Base-by-base conservation (phyloP, 2,113 vertebrate species). In the Geococcyx californianus region DNA sequence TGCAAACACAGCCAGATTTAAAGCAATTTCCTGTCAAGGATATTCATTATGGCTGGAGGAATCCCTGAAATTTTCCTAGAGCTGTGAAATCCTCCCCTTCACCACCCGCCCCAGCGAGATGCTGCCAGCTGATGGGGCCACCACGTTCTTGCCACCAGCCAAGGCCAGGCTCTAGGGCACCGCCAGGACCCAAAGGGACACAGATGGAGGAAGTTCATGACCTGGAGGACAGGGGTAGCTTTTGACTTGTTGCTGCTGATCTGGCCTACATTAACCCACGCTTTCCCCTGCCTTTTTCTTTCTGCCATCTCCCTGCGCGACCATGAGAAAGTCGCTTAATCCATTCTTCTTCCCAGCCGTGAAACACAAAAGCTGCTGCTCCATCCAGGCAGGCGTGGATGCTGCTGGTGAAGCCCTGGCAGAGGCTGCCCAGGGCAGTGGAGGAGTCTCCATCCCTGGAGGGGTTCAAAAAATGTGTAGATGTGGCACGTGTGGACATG, bases 11-110 rank as follows among this genome's bases (percentile, higher is more conserved):
- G 95, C 94, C 90, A 92, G 95, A 87, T 67, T 91, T 86, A 95
- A 92, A 93, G 92, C 96, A 96, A 96, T 97, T 97, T 97, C 95
- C 95, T 95, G 92, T 91, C 80, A 81, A 94, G 77, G 82, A 67
- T 88, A 92, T 94, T 94, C 91, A 94, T 63, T 68, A 64, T 29
- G 87, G 91, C 82, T 91, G 85, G 68, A 95, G 95, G 82, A 92
- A 94, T 79, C 94, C 89, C 89, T 88, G 90, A 86, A 94, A 49
- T 80, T 54, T 78, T 94, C 72, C 88, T 64, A 40, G 76, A 72
- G 84, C 87, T 92, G 59, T 60, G 63, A 89, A 89, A 79, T 45
- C 62, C 55, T 95, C 28, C 49, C 51, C 18, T 18, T 47, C 6
- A 7, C 59, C 13, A 2, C 44, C n/a, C 1, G 8, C 80, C 52